Base-by-base conservation (phyloP, 2,888 invertebrate species). In the Onthophagus sagittarius region DNA sequence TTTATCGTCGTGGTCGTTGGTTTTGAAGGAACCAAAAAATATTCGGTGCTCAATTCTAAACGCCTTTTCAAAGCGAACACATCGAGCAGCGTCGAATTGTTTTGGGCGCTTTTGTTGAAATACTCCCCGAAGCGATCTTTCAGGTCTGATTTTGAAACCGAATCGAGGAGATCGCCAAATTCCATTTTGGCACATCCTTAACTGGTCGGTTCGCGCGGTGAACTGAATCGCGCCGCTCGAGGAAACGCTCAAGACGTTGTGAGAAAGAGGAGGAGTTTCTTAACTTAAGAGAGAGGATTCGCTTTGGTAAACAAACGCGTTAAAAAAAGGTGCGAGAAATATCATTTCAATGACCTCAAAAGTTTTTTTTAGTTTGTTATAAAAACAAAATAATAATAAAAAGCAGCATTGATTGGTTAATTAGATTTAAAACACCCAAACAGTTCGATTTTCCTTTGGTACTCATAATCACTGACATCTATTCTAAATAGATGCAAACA, bases 41-140 rank as follows among this genome's bases (percentile, higher is more conserved):
- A 94, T 85, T 95, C 94, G 4, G 94, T 95, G 85, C 93, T 94
- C 90, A 95, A 91, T 85, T 94, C 94, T 69, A 92, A 86, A 31
- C 91, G 89, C 78, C 89, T 87, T 71, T 79, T 78, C 32, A 82
- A 72, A n/a, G 78, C 77, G 53, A 74, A 63, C 71, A 71, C 72
- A 71, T 71, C 32, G 64, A 76, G 15, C 23, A 67, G 9, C 7
- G 39, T 53, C 7, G 9, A 9, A 53, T 53, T 11, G 39, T 11
- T 53, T 23, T 23, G 23, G 39, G 11, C 39, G 39, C 39, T 53
- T 53, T 53, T 53, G 39, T 53, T 53, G 39, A 53, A 53, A 4
- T 53, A 53, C 11, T 53, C 39, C 1, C 39, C 39, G 7, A 53
- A 9, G 5, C 39, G 23, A 23, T 23, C 39, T 53, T 53, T 53